Evolutionary conservation across 2,888 invertebrate genomes (phyloP), one percentile per base, ranked within the genome.

Genomic region (Cylindroiulus punctatus): DNA sequence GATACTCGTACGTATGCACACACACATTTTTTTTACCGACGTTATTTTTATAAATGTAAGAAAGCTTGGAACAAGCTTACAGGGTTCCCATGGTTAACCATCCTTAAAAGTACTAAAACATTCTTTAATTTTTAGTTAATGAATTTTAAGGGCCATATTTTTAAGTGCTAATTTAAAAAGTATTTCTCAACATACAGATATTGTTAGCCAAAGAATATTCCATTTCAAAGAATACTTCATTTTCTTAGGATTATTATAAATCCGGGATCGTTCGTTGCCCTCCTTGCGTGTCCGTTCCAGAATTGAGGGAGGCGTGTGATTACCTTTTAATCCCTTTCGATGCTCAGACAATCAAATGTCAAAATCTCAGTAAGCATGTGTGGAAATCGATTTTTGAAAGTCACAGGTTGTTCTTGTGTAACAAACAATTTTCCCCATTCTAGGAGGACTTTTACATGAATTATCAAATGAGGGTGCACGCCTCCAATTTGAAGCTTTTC

Each of bases 381-480:
- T 84, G 26, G 8, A 84, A 84, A 40, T 26, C 40, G 5, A 17
- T n/a, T 19, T 10, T 36, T n/a, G 14, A 17, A 30, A 3, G 81
- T 85, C 10, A 12, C 12, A 10, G 2, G 8, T 82, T 65, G 5
- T 86, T 76, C 32, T 57, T 86, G 85, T 85, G 14, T 47, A 0
- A 52, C 52, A 26, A 4, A 76, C 76, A 1, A 17, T 30, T 76
- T 30, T 30, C 26, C 2, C 10, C 81, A 84, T 85, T 85, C 44
- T 84, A 94, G 95, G 97, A 89, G 98, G 98, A 85, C 93, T 99
- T 86, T 93, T 99, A 86, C 99, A 99, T 92, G 99, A 99, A 92
- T 92, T 99, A 85, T 98, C 98, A 81, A 99, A 99, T 92, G 99
- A 99, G 91, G 99, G 99, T n/a, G 99, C 99, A 0, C 94, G 98